These are phyloP conservation scores for Laupala kohalensis DNA, from an alignment of 1,140 invertebrate species.

Conservation along the genomic window DNA sequence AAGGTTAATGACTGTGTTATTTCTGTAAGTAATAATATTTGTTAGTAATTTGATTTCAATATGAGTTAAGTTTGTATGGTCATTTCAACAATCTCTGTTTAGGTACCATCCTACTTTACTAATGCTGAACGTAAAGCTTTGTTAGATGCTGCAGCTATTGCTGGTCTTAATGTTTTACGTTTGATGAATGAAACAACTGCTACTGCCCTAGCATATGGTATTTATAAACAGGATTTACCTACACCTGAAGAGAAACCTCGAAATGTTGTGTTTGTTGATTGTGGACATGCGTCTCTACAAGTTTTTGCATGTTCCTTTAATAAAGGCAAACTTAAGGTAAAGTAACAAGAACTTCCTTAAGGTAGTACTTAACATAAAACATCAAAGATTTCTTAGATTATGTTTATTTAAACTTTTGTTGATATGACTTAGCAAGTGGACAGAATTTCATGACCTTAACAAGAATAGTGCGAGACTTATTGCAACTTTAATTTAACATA, in stretches of 20 bases:
- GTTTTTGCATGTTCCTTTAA: conserved; percentile 81
- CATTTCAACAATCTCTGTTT: conserved; percentile 9
- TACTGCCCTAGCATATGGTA: conserved; percentile 87
- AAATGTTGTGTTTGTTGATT: conserved; percentile 87
- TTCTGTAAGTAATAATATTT: conserved; percentile 43
- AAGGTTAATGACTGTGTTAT: conserved; percentile 96
- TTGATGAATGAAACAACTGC: conserved; percentile 96
- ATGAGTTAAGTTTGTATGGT: background rate
- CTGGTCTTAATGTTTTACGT: conserved; percentile 84
- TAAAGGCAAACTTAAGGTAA: conserved; percentile 82
- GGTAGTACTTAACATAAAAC: no score
- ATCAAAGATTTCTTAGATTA: no score
- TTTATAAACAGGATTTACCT: conserved; percentile 93
- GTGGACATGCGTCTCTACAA: conserved; percentile 74
- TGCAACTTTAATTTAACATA: no score
- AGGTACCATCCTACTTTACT: conserved; percentile 84
- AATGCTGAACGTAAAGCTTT: conserved; percentile 85
- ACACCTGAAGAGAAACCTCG: conserved; percentile 69
- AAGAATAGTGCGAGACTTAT: no score
- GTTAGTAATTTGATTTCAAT: background rate
- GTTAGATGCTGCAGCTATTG: conserved; percentile 74
- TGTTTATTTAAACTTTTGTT: no score
- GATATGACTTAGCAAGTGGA: no score
- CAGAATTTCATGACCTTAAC: no score
- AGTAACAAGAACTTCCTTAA: no score